A percentile compares a stretch with the other conserved stretches of the same genome.
Evolutionary conservation across 2,888 invertebrate genomes (phyloP).

Genomic region (Leptogaster cylindrica): DNA sequence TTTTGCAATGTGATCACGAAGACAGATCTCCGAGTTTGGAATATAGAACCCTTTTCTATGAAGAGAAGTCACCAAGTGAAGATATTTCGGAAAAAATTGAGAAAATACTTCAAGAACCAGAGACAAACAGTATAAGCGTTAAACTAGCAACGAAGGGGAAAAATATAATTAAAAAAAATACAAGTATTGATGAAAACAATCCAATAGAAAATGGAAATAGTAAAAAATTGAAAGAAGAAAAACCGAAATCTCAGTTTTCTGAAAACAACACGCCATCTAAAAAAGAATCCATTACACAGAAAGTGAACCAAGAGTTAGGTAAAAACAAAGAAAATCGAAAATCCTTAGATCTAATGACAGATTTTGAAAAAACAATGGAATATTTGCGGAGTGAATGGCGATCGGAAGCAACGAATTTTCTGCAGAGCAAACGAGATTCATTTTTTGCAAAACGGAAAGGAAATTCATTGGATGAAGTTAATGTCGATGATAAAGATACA

Average conservation of each 20-base stretch:
- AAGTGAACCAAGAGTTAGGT: background rate
- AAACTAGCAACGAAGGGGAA: slow-evolving; percentile 18
- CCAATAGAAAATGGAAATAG: slow-evolving; percentile 49
- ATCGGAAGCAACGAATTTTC: slow-evolving; percentile 58
- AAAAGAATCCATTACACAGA: too few relatives aligned
- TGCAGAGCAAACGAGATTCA: slow-evolving; percentile 56
- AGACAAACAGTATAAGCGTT: slow-evolving; percentile 52
- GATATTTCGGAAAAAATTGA: slow-evolving; percentile 61
- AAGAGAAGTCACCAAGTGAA: slow-evolving; percentile 59
- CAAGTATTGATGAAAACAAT: slow-evolving; percentile 30
- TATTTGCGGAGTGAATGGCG: slow-evolving; percentile 59
- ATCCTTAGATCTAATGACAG: slow-evolving; percentile 45
- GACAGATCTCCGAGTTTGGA: slow-evolving; percentile 58
- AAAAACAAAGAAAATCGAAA: background rate
- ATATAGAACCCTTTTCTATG: slow-evolving; percentile 58
- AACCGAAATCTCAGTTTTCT: background rate
- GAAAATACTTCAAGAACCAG: slow-evolving; percentile 51
- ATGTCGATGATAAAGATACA: background rate
- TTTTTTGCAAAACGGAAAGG: slow-evolving; percentile 23
- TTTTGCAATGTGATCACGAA: slow-evolving; percentile 51
- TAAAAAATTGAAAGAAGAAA: slow-evolving; percentile 43
- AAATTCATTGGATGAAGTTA: background rate
- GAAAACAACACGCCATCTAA: background rate
- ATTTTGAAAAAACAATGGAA: slow-evolving; percentile 60
- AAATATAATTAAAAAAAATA: slow-evolving; percentile 49